Percentiles rank a stretch among this genome's conserved stretches.
These are phyloP conservation scores for Hestina assimilis DNA, from an alignment of 1,140 invertebrate genomes.

Conservation along the genomic window DNA sequence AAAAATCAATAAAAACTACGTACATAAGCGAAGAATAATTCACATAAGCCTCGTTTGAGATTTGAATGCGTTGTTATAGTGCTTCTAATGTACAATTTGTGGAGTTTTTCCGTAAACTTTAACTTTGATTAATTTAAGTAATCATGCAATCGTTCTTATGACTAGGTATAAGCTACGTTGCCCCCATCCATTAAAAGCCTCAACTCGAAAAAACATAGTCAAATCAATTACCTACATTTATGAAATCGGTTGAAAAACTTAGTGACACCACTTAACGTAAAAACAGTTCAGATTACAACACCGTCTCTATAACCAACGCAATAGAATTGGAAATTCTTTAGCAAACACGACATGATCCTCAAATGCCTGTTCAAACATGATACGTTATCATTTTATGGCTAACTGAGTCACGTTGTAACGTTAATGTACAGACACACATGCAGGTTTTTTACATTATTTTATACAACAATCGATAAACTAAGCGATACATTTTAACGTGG, in stretches of 20 bases:
- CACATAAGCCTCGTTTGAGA: too few relatives aligned
- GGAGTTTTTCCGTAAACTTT: too few relatives aligned
- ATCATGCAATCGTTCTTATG: too few relatives aligned
- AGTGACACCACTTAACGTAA: not conserved
- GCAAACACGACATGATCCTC: not conserved
- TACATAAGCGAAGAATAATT: too few relatives aligned
- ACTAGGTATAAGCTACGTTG: too few relatives aligned
- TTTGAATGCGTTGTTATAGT: too few relatives aligned
- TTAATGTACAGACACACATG: slow-evolving; percentile 15
- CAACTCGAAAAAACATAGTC: too few relatives aligned
- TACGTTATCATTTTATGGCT: slow-evolving; percentile 58
- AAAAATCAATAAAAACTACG: not conserved
- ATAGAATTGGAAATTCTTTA: not conserved
- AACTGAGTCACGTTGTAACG: slow-evolving; percentile 35
- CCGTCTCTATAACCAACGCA: not conserved
- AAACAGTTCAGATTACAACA: not conserved
- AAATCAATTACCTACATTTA: too few relatives aligned
- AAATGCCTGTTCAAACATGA: slow-evolving; percentile 49
- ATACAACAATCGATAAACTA: not conserved
- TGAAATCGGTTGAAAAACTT: too few relatives aligned
- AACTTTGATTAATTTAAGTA: too few relatives aligned
- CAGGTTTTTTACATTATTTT: slow-evolving; percentile 12
- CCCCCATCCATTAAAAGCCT: too few relatives aligned
- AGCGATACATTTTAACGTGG: not conserved
- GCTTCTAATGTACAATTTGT: too few relatives aligned